Evolutionary conservation across 2,888 invertebrate genomes (phyloP).

Genomic region (Luperina nickerlii): DNA sequence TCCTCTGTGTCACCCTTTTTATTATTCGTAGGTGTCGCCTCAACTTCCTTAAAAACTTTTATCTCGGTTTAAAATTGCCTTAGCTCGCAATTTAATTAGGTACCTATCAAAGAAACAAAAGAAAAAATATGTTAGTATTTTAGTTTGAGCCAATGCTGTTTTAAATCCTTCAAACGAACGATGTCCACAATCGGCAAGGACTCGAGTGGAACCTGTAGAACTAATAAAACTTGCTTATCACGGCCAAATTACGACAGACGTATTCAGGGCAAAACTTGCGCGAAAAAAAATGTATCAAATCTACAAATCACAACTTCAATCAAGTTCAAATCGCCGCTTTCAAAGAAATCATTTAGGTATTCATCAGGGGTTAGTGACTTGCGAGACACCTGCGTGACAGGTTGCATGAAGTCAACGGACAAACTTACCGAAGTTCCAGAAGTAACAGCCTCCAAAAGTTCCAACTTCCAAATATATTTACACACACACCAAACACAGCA

Average conservation of each 20-base stretch:
- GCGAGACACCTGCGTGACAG: conserved; percentile 89
- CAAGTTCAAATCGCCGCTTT: conserved; percentile 46
- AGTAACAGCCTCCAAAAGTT: conserved; percentile 67
- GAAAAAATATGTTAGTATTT: neutral
- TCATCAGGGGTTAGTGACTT: conserved; percentile 86
- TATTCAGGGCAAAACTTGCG: neutral
- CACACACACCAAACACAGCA: conserved; percentile 75
- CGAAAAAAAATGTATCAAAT: neutral
- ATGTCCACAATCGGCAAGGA: neutral
- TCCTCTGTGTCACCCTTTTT: too few relatives aligned
- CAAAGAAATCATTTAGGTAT: conserved; percentile 69
- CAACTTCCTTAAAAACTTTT: conserved; percentile 5
- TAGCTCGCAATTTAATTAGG: neutral
- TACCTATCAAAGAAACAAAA: neutral
- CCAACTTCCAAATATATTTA: conserved; percentile 67
- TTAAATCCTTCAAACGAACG: neutral
- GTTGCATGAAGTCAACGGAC: conserved; percentile 83
- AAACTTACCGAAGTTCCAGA: conserved; percentile 80
- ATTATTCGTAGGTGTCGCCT: neutral
- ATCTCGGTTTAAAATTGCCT: neutral
- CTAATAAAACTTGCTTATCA: neutral
- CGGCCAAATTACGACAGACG: neutral
- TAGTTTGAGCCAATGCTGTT: neutral
- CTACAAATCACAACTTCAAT: conserved; percentile 9
- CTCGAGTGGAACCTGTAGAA: neutral